Evolutionary conservation across 1,140 invertebrate species (phyloP).

Genomic region (Dreissena polymorpha): DNA sequence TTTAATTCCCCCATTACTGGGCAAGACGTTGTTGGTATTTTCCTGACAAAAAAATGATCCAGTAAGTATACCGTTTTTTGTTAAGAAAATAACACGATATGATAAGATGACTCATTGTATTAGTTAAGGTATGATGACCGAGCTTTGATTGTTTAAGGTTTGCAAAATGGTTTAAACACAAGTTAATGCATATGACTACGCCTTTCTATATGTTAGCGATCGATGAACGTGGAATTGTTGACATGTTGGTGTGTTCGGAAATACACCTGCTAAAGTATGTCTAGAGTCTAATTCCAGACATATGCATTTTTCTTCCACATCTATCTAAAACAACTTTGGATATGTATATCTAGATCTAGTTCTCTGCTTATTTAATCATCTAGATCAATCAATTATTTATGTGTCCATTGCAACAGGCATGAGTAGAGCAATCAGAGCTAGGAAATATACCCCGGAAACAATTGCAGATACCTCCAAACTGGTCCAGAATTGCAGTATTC

Average conservation of each 20-base stretch:
- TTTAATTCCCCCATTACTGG: no score
- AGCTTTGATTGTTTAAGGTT: no score
- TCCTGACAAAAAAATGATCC: background rate
- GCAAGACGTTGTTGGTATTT: background rate
- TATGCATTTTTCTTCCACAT: background rate
- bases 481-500: background rate
- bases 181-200: no score
- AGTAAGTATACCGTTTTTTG: background rate
- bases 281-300: background rate
- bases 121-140: no score
- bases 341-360: background rate
- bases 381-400: background rate
- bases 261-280: background rate
- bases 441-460: no score
- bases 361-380: background rate
- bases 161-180: no score
- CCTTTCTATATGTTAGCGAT: no score
- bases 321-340: no score
- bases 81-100: background rate
- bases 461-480: background rate
- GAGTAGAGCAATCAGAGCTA: conserved; percentile 5
- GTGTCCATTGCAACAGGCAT: background rate
- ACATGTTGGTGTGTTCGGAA: background rate
- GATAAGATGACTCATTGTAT: no score
- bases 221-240: background rate